Conservation (phyloP, 2,888 invertebrate genomes). For the Athalia cordata region DNA sequence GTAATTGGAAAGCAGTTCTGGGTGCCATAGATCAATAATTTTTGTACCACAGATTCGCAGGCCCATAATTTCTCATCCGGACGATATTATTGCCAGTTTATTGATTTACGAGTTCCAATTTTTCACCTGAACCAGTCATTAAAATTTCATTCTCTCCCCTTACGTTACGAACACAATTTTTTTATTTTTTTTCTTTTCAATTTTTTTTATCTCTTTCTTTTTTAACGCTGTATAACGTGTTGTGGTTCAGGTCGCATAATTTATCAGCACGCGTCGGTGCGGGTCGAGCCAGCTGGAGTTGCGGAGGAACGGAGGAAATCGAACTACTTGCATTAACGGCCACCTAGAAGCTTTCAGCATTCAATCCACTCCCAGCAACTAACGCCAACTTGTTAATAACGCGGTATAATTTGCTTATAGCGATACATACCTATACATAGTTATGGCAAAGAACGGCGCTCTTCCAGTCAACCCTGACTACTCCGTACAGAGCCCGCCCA, state of each 20-base stretch:
- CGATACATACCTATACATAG: too few species aligned
- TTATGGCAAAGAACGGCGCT: background rate
- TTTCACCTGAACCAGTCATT: background rate
- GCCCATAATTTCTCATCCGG: background rate
- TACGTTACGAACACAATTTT: background rate
- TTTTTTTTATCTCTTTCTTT: background rate
- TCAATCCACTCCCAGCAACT: background rate
- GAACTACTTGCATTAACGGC: background rate
- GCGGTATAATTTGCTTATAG: background rate
- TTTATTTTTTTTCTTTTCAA: background rate
- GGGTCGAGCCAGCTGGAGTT: constrained; percentile 48
- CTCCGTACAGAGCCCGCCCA: constrained; percentile 53
- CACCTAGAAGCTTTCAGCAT: too few species aligned
- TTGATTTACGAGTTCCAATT: background rate
- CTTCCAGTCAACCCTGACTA: constrained; percentile 60
- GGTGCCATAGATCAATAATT: background rate
- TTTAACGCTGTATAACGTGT: background rate
- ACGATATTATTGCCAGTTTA: background rate
- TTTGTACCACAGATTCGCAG: background rate
- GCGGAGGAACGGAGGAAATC: constrained; percentile 32
- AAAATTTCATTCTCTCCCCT: background rate
- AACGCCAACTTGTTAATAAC: constrained; percentile 53
- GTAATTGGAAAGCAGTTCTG: too few species aligned
- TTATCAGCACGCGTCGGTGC: constrained; percentile 45
- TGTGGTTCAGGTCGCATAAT: too few species aligned